These are phyloP conservation scores for Caenorhabditis macrosperma DNA, from an alignment of 2,888 invertebrate species.

Conservation along the genomic window DNA sequence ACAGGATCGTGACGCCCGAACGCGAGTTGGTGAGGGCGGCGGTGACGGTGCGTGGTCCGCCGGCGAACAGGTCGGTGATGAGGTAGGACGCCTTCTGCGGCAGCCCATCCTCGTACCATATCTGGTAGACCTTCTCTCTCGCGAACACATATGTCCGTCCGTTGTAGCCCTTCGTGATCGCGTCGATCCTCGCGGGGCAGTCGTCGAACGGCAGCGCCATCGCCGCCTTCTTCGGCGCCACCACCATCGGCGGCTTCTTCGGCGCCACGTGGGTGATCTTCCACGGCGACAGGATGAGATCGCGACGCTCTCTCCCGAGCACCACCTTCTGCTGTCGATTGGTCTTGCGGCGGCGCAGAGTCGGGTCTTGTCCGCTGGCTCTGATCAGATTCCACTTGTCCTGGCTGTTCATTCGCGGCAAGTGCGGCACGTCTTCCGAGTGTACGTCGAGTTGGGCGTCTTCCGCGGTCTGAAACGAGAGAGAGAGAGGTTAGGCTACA, in stretches of 20 bases:
- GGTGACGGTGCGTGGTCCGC: conserved; percentile 74
- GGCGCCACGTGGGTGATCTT: conserved; percentile 55
- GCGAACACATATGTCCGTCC: conserved; percentile 76
- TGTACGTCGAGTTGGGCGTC: conserved; percentile 47
- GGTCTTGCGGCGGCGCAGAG: conserved; percentile 36
- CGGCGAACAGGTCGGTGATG: conserved; percentile 73
- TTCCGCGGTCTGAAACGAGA: conserved; percentile 11
- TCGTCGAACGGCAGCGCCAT: conserved; percentile 64
- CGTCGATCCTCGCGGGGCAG: conserved; percentile 74
- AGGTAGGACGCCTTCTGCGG: conserved; percentile 74
- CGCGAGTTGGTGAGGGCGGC: conserved; percentile 76
- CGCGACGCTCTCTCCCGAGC: conserved; percentile 50
- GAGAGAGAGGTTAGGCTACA: not conserved
- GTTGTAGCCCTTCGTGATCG: conserved; percentile 76
- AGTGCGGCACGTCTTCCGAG: conserved; percentile 32
- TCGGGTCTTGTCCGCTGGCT: conserved; percentile 64
- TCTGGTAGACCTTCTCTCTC: conserved; percentile 73
- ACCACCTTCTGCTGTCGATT: conserved; percentile 44
- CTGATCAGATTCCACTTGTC: conserved; percentile 65
- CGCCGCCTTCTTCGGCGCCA: conserved; percentile 52
- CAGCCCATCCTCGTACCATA: conserved; percentile 74
- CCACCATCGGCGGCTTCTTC: conserved; percentile 16
- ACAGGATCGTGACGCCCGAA: conserved; percentile 73
- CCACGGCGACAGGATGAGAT: conserved; percentile 66
- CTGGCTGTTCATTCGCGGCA: conserved; percentile 53